phyloP scores from a whole-genome alignment of 1,140 invertebrate species.

The Dendroctonus ponderosae region DNA sequence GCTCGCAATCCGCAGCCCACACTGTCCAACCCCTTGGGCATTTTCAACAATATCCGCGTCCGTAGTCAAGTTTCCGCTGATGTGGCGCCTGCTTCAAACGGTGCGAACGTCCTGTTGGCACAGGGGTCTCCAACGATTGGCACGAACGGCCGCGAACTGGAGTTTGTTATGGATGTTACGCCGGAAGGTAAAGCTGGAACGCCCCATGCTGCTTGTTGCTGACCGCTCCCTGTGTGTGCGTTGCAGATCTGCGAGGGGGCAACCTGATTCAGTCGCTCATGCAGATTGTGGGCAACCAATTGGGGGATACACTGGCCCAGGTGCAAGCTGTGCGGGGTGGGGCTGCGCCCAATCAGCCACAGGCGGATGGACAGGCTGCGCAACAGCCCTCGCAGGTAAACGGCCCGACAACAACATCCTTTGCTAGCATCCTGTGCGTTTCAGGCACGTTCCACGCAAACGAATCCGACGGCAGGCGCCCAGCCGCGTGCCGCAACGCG shows the following conservation, averaged over 20 bases:
- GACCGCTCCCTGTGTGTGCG: neutral
- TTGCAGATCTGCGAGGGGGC: constrained; percentile 46
- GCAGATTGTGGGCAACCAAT: constrained; percentile 51
- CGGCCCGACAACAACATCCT: neutral
- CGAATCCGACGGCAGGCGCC: constrained; percentile 65
- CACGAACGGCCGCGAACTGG: constrained; percentile 53
- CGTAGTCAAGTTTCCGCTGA: neutral
- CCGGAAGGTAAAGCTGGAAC: constrained; percentile 55
- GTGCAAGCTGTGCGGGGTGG: constrained; percentile 22
- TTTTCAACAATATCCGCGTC: no score
- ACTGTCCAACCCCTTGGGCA: neutral
- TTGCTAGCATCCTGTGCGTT: neutral
- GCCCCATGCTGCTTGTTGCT: neutral
- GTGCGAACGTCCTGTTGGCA: neutral
- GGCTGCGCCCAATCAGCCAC: constrained; percentile 14
- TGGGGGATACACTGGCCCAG: constrained; percentile 14
- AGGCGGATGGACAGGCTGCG: constrained; percentile 24
- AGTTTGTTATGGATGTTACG: constrained; percentile 69
- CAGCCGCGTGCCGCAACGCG: constrained; percentile 63
- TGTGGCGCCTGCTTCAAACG: neutral
- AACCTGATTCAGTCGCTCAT: constrained; percentile 58
- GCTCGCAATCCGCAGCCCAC: neutral
- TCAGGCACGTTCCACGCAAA: constrained; percentile 61
- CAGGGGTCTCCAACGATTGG: neutral
- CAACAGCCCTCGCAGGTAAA: constrained; percentile 10